Percentiles rank a stretch among this genome's conserved stretches.
Evolutionary conservation across 1,140 invertebrate species (phyloP).

Genomic region (Eupeodes corollae): DNA sequence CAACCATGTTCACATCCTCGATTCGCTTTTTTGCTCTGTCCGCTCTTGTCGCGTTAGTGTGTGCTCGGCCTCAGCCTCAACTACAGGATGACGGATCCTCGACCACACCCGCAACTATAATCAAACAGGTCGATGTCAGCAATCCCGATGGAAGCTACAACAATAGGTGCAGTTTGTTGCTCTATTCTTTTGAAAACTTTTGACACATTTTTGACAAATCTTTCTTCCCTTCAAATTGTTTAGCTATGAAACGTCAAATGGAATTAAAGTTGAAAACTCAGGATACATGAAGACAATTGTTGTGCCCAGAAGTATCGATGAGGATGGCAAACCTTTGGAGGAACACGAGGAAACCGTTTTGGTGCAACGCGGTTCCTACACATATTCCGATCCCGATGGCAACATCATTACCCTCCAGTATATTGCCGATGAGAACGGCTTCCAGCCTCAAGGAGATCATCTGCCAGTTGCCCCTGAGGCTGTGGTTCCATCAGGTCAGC

Average conservation of each 20-base stretch:
- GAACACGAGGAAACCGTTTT: slow-evolving; percentile 42
- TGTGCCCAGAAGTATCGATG: slow-evolving; percentile 37
- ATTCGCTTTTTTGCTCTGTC: too few species aligned
- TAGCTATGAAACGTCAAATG: slow-evolving; percentile 53
- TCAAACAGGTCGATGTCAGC: slow-evolving; percentile 35
- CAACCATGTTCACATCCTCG: too few species aligned
- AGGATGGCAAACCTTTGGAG: slow-evolving; percentile 39
- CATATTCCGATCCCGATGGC: slow-evolving; percentile 64
- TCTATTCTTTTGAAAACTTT: too few species aligned
- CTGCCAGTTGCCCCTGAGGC: slow-evolving; percentile 44
- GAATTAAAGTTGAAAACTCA: slow-evolving; percentile 49
- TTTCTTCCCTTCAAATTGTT: neutral
- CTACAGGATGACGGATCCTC: slow-evolving; percentile 7
- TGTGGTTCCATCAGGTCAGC: neutral
- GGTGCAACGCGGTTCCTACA: slow-evolving; percentile 50
- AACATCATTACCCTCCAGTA: slow-evolving; percentile 56
- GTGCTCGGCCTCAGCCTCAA: too few species aligned
- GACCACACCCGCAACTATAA: slow-evolving; percentile 31
- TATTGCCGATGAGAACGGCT: slow-evolving; percentile 63
- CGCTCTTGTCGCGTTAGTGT: too few species aligned
- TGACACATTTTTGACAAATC: neutral
- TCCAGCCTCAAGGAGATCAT: slow-evolving; percentile 42
- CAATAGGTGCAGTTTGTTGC: slow-evolving; percentile 18
- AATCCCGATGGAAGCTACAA: slow-evolving; percentile 35
- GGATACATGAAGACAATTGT: slow-evolving; percentile 46